Percentiles rank a stretch among this genome's conserved stretches.
phyloP scores from a whole-genome alignment of 2,797 vertebrate species.

The Dryobates pubescens region DNA sequence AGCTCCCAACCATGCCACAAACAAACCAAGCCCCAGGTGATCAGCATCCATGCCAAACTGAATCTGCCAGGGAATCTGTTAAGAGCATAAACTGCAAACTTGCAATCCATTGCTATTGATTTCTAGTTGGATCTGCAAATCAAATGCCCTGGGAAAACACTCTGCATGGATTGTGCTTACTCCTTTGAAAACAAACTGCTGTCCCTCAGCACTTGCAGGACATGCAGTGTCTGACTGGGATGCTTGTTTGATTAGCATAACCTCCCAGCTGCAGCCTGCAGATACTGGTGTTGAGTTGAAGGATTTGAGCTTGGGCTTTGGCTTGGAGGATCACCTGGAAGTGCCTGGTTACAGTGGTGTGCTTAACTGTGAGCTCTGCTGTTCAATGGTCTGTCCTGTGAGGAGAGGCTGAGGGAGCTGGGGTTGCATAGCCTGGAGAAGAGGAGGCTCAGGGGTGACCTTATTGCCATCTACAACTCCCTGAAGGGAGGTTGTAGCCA shows the following conservation, averaged over 20 bases:
- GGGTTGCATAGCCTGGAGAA: no score
- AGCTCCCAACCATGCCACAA: conserved; percentile 8
- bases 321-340: neutral
- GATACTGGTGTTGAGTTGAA: conserved; percentile 33
- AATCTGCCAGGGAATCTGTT: conserved; percentile 39
- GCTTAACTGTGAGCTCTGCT: neutral
- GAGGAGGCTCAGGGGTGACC: no score
- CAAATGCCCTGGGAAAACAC: conserved; percentile 58
- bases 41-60: conserved; percentile 51
- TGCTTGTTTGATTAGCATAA: conserved; percentile 69
- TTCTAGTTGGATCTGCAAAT: conserved; percentile 74
- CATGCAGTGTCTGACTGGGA: conserved; percentile 55
- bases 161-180: conserved; percentile 58
- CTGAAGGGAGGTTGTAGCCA: no score
- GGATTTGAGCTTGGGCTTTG: neutral
- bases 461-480: no score
- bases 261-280: conserved; percentile 35
- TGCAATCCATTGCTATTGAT: conserved; percentile 67
- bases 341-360: neutral
- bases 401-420: no score
- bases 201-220: conserved; percentile 64
- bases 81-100: conserved; percentile 64
- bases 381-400: no score
- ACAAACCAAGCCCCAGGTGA: conserved; percentile 44
- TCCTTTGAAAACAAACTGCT: conserved; percentile 54